A percentile compares a stretch with the other conserved stretches of the same genome.
Conservation (phyloP, 2,113 vertebrate genomes). For the Mesitornis unicolor region DNA sequence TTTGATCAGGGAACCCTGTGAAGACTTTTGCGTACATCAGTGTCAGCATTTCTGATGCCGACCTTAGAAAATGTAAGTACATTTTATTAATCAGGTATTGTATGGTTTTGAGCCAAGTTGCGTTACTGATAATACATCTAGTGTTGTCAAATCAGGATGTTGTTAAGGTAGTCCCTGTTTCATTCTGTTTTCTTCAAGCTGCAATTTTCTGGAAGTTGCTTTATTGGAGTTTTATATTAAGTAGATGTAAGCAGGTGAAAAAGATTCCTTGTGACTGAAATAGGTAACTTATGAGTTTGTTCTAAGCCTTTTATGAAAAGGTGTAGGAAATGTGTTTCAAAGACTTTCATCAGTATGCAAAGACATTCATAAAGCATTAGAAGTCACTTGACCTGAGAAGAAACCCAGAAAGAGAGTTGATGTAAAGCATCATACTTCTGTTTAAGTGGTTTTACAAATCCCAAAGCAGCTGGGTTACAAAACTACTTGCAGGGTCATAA, state of each 20-base stretch:
- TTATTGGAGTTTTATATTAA: not conserved
- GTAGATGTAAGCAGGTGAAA: not conserved
- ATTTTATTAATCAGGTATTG: not conserved
- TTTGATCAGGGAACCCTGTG: constrained; percentile 77
- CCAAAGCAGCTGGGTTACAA: not conserved
- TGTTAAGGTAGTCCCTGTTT: not conserved
- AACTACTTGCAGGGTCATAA: not conserved
- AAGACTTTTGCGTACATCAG: constrained; percentile 91
- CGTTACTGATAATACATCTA: not conserved
- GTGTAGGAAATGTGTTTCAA: not conserved
- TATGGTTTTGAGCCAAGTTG: not conserved
- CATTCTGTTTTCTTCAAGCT: not conserved
- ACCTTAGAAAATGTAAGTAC: constrained; percentile 85
- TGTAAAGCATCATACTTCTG: not conserved
- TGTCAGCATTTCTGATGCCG: constrained; percentile 80
- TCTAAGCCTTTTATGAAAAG: not conserved
- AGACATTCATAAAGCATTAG: not conserved
- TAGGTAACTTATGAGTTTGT: not conserved
- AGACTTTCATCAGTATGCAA: not conserved
- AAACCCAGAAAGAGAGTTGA: not conserved
- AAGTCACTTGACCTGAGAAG: not conserved
- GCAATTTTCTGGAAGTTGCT: not conserved
- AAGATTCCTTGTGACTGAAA: not conserved
- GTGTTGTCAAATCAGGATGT: not conserved
- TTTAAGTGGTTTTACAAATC: not conserved